Percentiles rank a stretch among this genome's conserved stretches.
phyloP scores from a whole-genome alignment of 2,888 invertebrate species.

The Priapulus caudatus region DNA sequence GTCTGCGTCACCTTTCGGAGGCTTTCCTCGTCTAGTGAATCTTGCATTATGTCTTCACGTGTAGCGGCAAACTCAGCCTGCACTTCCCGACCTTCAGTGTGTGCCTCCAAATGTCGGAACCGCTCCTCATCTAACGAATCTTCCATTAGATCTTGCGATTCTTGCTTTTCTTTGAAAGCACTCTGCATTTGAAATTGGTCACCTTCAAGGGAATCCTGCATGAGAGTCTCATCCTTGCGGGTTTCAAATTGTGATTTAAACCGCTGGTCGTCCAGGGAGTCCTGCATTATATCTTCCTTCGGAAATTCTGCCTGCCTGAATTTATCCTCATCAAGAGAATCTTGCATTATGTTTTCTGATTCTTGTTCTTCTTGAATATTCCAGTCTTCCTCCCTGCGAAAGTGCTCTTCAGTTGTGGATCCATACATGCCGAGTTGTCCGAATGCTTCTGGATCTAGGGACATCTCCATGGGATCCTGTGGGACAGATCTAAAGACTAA shows the following conservation, averaged over 20 bases:
- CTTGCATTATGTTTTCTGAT: background rate
- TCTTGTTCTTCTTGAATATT: background rate
- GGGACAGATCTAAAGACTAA: too few species aligned
- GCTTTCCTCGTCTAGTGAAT: too few species aligned
- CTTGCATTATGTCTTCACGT: too few species aligned
- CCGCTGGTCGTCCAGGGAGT: background rate
- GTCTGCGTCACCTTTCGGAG: too few species aligned
- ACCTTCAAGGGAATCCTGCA: background rate
- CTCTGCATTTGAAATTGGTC: background rate
- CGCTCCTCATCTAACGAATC: background rate
- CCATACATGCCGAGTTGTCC: conserved; percentile 3
- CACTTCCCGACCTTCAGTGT: too few species aligned
- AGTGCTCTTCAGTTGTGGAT: background rate
- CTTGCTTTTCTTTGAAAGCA: background rate
- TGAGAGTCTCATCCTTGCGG: too few species aligned
- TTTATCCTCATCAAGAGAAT: conserved; percentile 1
- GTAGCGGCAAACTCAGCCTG: too few species aligned
- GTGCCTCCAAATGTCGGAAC: background rate
- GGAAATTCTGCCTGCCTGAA: conserved; percentile 3
- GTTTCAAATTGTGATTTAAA: too few species aligned
- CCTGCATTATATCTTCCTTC: background rate
- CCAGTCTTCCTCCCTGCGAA: background rate
- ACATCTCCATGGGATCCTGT: conserved; percentile 1
- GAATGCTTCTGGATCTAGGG: background rate
- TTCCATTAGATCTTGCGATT: background rate